Conservation (phyloP, 2,113 vertebrate species). For the Leptodactylus fuscus region DNA sequence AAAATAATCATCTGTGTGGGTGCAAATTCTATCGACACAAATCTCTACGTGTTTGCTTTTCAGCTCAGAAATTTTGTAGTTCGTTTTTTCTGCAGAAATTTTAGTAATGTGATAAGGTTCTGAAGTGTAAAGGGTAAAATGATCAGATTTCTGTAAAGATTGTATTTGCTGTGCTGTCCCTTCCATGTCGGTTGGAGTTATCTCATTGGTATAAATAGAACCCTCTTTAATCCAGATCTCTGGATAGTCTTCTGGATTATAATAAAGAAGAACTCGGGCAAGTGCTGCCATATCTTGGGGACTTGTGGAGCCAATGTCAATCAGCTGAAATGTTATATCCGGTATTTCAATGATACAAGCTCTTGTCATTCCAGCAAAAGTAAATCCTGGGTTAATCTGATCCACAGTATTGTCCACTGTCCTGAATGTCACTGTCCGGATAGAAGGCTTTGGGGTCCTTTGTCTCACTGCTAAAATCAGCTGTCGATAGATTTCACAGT, state of each 20-base stretch:
- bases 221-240: conserved; percentile 82
- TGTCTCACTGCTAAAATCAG: conserved; percentile 75
- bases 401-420: conserved; percentile 76
- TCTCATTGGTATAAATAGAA: conserved; percentile 67
- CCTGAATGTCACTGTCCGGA: conserved; percentile 81
- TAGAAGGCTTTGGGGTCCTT: conserved; percentile 52
- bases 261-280: conserved; percentile 72
- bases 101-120: conserved; percentile 71
- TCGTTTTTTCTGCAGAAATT: conserved; percentile 70
- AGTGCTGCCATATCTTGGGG: conserved; percentile 76
- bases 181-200: conserved; percentile 68
- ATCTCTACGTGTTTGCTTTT: conserved; percentile 73
- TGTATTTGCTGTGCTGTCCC: neutral
- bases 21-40: conserved; percentile 75
- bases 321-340: conserved; percentile 80
- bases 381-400: conserved; percentile 80
- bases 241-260: conserved; percentile 71
- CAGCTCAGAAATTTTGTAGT: conserved; percentile 45
- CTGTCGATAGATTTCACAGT: conserved; percentile 81
- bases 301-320: conserved; percentile 79
- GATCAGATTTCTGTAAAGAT: conserved; percentile 57
- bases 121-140: conserved; percentile 77
- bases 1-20: conserved; percentile 86
- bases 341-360: conserved; percentile 77
- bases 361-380: conserved; percentile 81